These are phyloP conservation scores for Murina feae DNA, from an alignment of 2,113 vertebrate genomes.

Conservation along the genomic window DNA sequence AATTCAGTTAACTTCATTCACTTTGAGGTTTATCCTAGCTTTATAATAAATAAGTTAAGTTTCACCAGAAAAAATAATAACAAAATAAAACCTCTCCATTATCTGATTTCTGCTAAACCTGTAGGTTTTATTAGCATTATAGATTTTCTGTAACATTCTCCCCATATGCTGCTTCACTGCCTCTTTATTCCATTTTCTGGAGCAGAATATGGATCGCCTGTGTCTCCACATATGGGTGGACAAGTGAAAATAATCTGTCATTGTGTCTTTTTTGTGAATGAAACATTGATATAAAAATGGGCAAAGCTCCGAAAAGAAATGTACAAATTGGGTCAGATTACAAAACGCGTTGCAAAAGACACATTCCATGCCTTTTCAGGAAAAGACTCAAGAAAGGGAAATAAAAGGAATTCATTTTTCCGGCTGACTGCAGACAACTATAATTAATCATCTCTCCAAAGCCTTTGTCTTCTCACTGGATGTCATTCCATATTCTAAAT, in stretches of 20 bases:
- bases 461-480: not conserved
- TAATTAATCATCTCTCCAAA: not conserved
- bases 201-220: conserved; percentile 35
- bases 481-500: not conserved
- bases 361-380: not conserved
- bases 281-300: conserved; percentile 32
- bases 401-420: not conserved
- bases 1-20: conserved; percentile 36
- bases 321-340: not conserved
- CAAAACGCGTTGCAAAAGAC: not conserved
- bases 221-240: not conserved
- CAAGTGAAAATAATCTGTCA: conserved; percentile 60
- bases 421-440: not conserved
- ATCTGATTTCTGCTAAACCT: conserved; percentile 5
- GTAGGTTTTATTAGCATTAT: conserved; percentile 36
- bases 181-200: conserved; percentile 59
- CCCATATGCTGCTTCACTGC: not conserved
- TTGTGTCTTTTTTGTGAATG: conserved; percentile 45
- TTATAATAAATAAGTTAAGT: conserved; percentile 36
- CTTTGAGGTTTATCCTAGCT: conserved; percentile 14
- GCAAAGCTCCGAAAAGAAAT: conserved; percentile 29
- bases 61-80: conserved; percentile 27
- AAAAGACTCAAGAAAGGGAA: not conserved
- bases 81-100: conserved; percentile 50
- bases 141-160: conserved; percentile 50